Percentiles rank a stretch among this genome's conserved stretches.
phyloP scores from a whole-genome alignment of 1,140 invertebrate species.

The Panonychus citri region DNA sequence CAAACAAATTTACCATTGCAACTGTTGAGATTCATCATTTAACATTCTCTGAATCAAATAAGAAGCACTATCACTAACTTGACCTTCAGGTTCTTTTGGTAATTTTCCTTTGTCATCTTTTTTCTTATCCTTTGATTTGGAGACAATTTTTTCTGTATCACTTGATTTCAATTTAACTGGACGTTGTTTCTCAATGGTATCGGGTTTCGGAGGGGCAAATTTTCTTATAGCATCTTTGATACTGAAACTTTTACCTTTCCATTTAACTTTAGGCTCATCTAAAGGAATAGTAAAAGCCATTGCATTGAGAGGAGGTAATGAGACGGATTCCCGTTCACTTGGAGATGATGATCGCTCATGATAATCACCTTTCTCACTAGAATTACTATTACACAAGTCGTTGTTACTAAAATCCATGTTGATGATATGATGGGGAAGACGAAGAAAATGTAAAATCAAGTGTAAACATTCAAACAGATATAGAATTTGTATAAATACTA shows the following conservation, averaged over 20 bases:
- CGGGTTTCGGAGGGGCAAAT: constrained; percentile 2
- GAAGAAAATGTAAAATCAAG: too few species aligned
- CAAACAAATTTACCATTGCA: not conserved
- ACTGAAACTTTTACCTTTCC: not conserved
- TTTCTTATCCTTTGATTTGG: not conserved
- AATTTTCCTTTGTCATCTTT: not conserved
- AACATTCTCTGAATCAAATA: not conserved
- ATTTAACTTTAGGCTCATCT: not conserved
- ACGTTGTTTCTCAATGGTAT: constrained; percentile 2
- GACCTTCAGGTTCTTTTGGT: not conserved
- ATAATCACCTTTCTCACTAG: too few species aligned
- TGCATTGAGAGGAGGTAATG: not conserved
- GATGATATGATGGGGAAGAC: too few species aligned
- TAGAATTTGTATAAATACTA: too few species aligned
- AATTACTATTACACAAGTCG: too few species aligned
- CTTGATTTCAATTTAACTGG: not conserved
- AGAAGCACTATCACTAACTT: not conserved
- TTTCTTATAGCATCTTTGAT: not conserved
- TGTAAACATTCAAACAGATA: too few species aligned
- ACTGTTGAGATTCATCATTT: not conserved
- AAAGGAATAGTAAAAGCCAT: constrained; percentile 2
- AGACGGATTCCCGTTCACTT: not conserved
- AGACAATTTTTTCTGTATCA: not conserved
- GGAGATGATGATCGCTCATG: too few species aligned
- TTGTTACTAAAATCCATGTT: too few species aligned